Percentiles rank a stretch among this genome's conserved stretches.
These are phyloP conservation scores for Sycophaga agraensis DNA, from an alignment of 1,140 invertebrate genomes.

Conservation along the genomic window DNA sequence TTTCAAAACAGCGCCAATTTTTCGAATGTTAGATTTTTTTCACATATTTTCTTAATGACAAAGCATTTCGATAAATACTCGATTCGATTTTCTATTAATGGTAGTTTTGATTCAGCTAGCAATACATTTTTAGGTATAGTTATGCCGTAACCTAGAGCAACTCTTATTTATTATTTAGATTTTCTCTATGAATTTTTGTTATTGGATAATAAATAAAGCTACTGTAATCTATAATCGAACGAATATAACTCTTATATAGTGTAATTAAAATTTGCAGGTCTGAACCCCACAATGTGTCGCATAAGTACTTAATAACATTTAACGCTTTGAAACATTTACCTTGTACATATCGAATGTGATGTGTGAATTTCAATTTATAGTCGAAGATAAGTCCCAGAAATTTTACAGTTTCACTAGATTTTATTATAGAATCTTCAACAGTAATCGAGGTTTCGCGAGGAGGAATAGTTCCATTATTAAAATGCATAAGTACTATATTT, in stretches of 20 bases:
- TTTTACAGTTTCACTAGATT: conserved; percentile 14
- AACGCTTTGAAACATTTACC: not conserved
- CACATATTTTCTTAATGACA: no score
- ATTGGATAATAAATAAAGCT: conserved; percentile 1
- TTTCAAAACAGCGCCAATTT: no score
- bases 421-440: not conserved
- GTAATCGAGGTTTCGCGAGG: not conserved
- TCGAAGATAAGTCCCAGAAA: conserved; percentile 26
- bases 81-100: not conserved
- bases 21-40: no score
- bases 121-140: conserved; percentile 7
- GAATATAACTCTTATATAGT: conserved; percentile 4
- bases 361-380: conserved; percentile 22
- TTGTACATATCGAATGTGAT: conserved; percentile 14
- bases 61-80: not conserved
- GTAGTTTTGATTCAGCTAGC: not conserved
- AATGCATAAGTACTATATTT: not conserved
- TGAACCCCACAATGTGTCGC: conserved; percentile 4
- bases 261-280: not conserved
- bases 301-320: conserved; percentile 11
- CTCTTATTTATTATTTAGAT: not conserved
- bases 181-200: conserved; percentile 1
- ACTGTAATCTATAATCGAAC: conserved; percentile 5
- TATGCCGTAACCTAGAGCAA: conserved; percentile 1
- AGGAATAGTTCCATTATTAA: not conserved